phyloP scores from a whole-genome alignment of 2,888 invertebrate genomes.

The Metalampra italica region DNA sequence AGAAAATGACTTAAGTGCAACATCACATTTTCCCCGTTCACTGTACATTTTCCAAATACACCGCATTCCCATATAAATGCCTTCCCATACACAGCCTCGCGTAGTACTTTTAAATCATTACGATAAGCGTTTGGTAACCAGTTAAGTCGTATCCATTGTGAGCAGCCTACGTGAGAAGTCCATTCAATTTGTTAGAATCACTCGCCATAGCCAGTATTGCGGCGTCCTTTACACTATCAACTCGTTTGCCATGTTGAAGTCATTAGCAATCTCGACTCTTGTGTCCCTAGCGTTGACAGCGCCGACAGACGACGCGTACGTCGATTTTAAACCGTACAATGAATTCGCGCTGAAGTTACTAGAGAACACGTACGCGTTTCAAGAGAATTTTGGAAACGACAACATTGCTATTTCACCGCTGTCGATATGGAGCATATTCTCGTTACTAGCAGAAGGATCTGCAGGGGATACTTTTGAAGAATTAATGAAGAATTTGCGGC shows the following conservation, averaged over 20 bases:
- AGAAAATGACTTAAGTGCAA: no score
- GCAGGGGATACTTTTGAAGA: conserved; percentile 60
- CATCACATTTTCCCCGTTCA: neutral
- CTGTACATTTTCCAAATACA: conserved; percentile 3
- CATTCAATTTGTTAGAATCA: conserved; percentile 39
- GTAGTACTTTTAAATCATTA: conserved; percentile 7
- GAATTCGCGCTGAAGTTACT: conserved; percentile 56
- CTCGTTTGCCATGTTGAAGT: conserved; percentile 11
- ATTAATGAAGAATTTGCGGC: conserved; percentile 44
- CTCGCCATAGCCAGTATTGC: conserved; percentile 35
- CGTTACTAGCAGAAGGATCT: conserved; percentile 63
- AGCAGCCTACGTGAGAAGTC: conserved; percentile 47
- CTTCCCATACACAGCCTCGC: conserved; percentile 7
- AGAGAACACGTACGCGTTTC: conserved; percentile 54
- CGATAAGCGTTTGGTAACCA: conserved; percentile 47
- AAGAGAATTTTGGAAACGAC: conserved; percentile 55
- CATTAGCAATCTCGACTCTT: conserved; percentile 16
- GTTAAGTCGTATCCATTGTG: conserved; percentile 53
- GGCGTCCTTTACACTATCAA: conserved; percentile 34
- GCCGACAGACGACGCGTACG: conserved; percentile 27
- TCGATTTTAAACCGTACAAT: conserved; percentile 50
- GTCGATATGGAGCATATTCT: conserved; percentile 65
- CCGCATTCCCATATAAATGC: conserved; percentile 11
- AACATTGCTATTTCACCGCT: conserved; percentile 62
- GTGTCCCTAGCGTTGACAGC: conserved; percentile 42